Evolutionary conservation across 2,888 invertebrate genomes (phyloP), one percentile per base, ranked within the genome.

Genomic region (Cryptocephalus moraei): DNA sequence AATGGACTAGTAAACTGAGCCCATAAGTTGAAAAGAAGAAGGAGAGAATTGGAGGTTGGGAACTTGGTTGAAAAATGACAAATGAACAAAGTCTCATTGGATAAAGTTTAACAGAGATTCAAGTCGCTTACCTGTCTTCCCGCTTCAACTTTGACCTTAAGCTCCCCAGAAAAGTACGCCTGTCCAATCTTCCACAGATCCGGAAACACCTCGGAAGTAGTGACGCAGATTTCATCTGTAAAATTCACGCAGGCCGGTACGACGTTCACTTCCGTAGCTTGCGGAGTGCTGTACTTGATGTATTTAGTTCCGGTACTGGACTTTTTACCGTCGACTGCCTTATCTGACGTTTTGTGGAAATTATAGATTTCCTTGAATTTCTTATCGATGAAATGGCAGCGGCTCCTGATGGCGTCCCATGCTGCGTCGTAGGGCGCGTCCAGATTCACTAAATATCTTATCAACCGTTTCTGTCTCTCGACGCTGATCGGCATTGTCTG

Each of bases 111-210:
- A n/a, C n/a, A n/a, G n/a, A n/a, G n/a, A n/a, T n/a, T n/a, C n/a
- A n/a, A n/a, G n/a, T n/a, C n/a, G n/a, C n/a, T 22, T 43, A 62
- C 60, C 56, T 62, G 88, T 45, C 86, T 78, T n/a, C 82, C 80
- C 2, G 77, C 69, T 64, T 84, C 84, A 9, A 82, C 77, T 53
- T 85, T 82, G 0, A 86, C 82, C 58, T 84, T 81, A 46, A 94
- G 72, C 64, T 92, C 89, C 8, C 90, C 91, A 4, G 86, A 86
- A 69, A 95, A 94, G 75, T 97, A 97, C 36, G 91, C 83, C 62
- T 93, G 85, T 0, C 96, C 95, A 1, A 99, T 79, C 65, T 92
- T 89, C 95, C 95, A 97, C 60, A 99, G 78, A 68, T 95, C 91
- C 33, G 91, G 90, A 64, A 96, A 79, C 53, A 84, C 80, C 47